Conservation (phyloP, 1,140 invertebrate species). For the Papilio xuthus region DNA sequence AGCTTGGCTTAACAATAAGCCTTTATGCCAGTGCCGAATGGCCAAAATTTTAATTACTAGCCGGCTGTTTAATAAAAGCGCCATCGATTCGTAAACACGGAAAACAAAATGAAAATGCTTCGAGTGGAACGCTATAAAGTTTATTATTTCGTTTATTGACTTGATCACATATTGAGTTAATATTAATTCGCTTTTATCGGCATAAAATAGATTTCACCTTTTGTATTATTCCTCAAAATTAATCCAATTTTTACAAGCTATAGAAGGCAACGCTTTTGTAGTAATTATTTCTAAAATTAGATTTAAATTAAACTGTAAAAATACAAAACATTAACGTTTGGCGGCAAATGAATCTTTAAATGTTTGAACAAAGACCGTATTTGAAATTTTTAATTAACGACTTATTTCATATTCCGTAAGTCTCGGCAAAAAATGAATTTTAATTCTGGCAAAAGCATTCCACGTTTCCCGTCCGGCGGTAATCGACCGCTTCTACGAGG, state of each 20-base stretch:
- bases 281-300: background rate
- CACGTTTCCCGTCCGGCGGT: slow-evolving; percentile 54
- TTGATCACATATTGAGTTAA: slow-evolving; percentile 21
- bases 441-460: slow-evolving; percentile 53
- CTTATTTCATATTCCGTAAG: slow-evolving; percentile 39
- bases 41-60: slow-evolving; percentile 47
- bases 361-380: slow-evolving; percentile 35
- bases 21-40: slow-evolving; percentile 41
- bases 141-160: slow-evolving; percentile 18
- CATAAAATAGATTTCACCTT: background rate
- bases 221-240: background rate
- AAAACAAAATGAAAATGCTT: slow-evolving; percentile 23
- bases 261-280: background rate
- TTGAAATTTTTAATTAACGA: slow-evolving; percentile 40
- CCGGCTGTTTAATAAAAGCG: slow-evolving; percentile 43
- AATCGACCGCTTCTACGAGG: slow-evolving; percentile 63
- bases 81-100: slow-evolving; percentile 28
- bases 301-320: background rate
- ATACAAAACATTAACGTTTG: slow-evolving; percentile 11
- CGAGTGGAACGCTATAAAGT: slow-evolving; percentile 9
- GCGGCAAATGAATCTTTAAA: slow-evolving; percentile 37
- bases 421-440: slow-evolving; percentile 47
- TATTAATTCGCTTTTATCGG: background rate
- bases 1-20: slow-evolving; percentile 46
- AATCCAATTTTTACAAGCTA: background rate